phyloP scores from a whole-genome alignment of 2,797 vertebrate species.

The Bovichtus diacanthus region DNA sequence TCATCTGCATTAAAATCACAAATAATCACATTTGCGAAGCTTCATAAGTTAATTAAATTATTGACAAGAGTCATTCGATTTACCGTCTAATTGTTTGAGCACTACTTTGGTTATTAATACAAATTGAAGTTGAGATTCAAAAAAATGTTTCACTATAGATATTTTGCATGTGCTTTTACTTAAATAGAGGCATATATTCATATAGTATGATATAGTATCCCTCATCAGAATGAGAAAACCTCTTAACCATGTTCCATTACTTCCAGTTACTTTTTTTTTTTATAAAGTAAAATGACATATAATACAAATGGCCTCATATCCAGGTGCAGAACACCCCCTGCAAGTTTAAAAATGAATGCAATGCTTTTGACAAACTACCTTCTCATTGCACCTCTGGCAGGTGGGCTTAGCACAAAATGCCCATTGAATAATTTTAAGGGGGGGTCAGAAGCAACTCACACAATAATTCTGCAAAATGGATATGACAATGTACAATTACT shows the following conservation, averaged over 20 bases:
- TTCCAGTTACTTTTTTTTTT: conserved; percentile 5
- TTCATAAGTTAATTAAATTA: background rate
- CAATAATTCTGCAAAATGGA: conserved; percentile 2
- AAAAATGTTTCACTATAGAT: background rate
- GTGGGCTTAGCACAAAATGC: conserved; percentile 4
- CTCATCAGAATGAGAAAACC: background rate
- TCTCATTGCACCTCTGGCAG: conserved; percentile 41
- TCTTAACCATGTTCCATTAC: conserved; percentile 8
- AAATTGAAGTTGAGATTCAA: too few species aligned
- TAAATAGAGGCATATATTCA: background rate
- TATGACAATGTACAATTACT: background rate
- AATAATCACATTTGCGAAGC: background rate
- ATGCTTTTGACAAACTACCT: conserved; percentile 63
- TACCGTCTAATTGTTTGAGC: background rate
- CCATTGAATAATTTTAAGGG: conserved; percentile 14
- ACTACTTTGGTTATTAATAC: background rate
- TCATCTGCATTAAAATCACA: background rate
- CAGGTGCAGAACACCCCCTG: conserved; percentile 59
- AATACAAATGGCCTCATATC: conserved; percentile 66
- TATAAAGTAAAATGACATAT: conserved; percentile 42
- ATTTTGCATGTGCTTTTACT: background rate
- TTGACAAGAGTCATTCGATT: background rate
- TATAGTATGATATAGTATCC: background rate
- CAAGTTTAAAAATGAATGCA: conserved; percentile 64
- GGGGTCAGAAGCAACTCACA: conserved; percentile 6